A percentile compares a stretch with the other conserved stretches of the same genome.
Evolutionary conservation across 1,140 invertebrate species (phyloP).

Genomic region (Pinna nobilis): DNA sequence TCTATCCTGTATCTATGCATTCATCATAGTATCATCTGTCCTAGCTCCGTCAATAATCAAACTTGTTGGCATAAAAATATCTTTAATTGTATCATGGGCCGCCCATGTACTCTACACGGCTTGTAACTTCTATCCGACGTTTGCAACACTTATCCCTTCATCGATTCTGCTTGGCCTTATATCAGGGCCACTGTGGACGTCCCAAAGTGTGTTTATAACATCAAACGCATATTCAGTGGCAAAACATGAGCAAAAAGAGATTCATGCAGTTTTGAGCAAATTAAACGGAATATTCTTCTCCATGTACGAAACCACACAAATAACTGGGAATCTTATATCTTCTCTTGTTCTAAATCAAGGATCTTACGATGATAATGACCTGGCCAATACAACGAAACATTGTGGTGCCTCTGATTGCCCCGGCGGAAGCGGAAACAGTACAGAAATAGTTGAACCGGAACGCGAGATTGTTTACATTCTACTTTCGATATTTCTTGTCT

Average conservation of each 20-base stretch:
- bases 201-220: constrained; percentile 38
- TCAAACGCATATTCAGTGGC: constrained; percentile 30
- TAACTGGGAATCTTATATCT: constrained; percentile 46
- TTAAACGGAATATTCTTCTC: constrained; percentile 57
- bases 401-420: constrained; percentile 40
- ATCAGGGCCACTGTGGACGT: constrained; percentile 52
- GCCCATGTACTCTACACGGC: constrained; percentile 50
- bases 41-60: constrained; percentile 52
- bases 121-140: constrained; percentile 73
- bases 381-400: neutral
- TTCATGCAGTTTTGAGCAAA: constrained; percentile 29
- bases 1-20: constrained; percentile 44
- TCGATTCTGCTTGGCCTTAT: constrained; percentile 49
- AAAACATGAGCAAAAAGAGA: constrained; percentile 1
- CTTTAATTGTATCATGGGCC: constrained; percentile 46
- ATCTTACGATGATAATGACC: neutral
- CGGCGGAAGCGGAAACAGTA: constrained; percentile 11
- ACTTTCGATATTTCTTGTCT: constrained; percentile 56
- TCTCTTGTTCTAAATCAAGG: constrained; percentile 30
- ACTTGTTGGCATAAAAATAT: constrained; percentile 50
- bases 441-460: constrained; percentile 43
- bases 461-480: constrained; percentile 54
- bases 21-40: constrained; percentile 50
- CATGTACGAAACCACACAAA: constrained; percentile 48
- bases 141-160: constrained; percentile 49